A percentile compares a stretch with the other conserved stretches of the same genome.
Conservation (phyloP, 2,888 invertebrate species). For the Agapostemon virescens region DNA sequence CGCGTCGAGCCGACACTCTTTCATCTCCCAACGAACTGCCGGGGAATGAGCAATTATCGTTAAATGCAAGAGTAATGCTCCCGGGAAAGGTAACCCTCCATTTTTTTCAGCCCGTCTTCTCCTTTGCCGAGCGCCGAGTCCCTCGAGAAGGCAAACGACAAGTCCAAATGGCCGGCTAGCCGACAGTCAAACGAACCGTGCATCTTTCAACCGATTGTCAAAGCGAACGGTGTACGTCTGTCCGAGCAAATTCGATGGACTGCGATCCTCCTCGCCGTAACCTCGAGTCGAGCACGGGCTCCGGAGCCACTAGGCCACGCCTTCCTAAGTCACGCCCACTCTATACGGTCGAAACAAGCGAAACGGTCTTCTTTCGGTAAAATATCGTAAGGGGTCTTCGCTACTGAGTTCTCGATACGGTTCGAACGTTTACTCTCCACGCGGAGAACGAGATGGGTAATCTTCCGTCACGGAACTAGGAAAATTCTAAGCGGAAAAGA, state of each 20-base stretch:
- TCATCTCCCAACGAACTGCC: slow-evolving; percentile 47
- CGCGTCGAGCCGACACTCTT: slow-evolving; percentile 56
- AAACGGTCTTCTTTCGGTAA: background rate
- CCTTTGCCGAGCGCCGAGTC: background rate
- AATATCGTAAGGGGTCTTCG: too few species aligned
- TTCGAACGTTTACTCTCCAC: too few species aligned
- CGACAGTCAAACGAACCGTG: slow-evolving; percentile 24
- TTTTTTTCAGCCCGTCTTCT: slow-evolving; percentile 2
- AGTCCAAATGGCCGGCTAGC: slow-evolving; percentile 8
- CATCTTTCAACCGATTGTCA: slow-evolving; percentile 30
- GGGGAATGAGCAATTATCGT: slow-evolving; percentile 56
- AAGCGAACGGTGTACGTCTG: background rate
- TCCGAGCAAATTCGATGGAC: slow-evolving; percentile 30
- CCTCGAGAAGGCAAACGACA: slow-evolving; percentile 1
- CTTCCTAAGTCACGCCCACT: background rate
- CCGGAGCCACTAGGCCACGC: background rate
- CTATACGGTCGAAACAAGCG: background rate
- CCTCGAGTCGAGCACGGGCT: background rate
- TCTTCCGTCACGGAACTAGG: too few species aligned
- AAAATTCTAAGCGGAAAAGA: too few species aligned
- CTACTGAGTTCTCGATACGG: too few species aligned
- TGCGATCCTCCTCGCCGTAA: background rate
- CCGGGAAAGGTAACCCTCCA: slow-evolving; percentile 22
- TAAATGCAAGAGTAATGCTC: slow-evolving; percentile 52
- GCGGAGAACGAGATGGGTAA: background rate